Conservation (phyloP, 2,797 vertebrate genomes). For the Euthynnus affinis region DNA sequence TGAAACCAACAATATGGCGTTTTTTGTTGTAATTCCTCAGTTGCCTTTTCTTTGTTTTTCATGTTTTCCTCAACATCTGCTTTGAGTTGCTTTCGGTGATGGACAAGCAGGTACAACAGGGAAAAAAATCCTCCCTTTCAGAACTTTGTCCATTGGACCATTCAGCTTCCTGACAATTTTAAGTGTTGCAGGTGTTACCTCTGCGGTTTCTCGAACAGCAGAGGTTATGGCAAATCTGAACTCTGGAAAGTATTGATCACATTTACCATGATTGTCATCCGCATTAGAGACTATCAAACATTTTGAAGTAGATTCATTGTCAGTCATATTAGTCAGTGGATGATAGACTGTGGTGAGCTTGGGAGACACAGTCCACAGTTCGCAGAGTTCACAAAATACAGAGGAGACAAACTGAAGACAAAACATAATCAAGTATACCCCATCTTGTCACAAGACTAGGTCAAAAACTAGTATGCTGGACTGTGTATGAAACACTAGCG, state of each 20-base stretch:
- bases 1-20: neutral
- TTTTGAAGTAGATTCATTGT: neutral
- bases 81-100: neutral
- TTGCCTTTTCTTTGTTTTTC: neutral
- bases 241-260: constrained; percentile 9
- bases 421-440: too few relatives aligned
- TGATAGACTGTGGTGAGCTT: neutral
- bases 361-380: neutral
- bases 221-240: constrained; percentile 22
- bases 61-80: neutral
- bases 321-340: neutral
- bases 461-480: too few relatives aligned
- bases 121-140: constrained; percentile 2
- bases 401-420: too few relatives aligned
- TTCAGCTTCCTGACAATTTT: constrained; percentile 12
- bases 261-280: too few relatives aligned
- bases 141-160: neutral
- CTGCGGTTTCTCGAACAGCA: constrained; percentile 5
- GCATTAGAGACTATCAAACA: neutral
- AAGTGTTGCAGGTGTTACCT: neutral
- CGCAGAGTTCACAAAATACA: too few relatives aligned
- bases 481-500: too few relatives aligned
- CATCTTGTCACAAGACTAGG: too few relatives aligned
- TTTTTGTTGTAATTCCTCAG: constrained; percentile 9
- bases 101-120: neutral